Conservation (phyloP, 2,797 vertebrate genomes). For the Cynodonichthys magdalenae region DNA sequence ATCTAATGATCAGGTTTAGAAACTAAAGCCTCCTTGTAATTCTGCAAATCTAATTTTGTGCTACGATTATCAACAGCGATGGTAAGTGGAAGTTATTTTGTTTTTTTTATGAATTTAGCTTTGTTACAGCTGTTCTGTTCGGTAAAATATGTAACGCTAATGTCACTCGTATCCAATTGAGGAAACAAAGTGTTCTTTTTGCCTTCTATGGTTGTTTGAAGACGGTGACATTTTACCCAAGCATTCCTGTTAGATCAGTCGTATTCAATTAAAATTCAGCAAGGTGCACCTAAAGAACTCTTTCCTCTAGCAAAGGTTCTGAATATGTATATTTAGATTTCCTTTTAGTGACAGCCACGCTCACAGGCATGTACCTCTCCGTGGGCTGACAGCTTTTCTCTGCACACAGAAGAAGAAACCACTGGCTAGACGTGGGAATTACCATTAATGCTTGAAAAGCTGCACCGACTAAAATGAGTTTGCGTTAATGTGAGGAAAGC, state of each 20-base stretch:
- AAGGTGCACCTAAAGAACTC: no score
- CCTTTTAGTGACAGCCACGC: no score
- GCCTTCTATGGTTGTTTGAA: conserved; percentile 15
- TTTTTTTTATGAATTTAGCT: conserved; percentile 23
- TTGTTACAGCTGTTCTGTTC: conserved; percentile 59
- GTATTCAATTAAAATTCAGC: conserved; percentile 9
- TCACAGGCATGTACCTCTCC: conserved; percentile 24
- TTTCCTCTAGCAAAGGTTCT: no score
- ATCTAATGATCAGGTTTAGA: conserved; percentile 21
- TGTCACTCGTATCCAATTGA: conserved; percentile 22
- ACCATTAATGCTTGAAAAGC: no score
- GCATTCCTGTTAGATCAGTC: conserved; percentile 8
- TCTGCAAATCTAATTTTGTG: conserved; percentile 66
- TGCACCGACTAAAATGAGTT: no score
- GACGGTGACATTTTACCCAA: neutral
- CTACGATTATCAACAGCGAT: conserved; percentile 56
- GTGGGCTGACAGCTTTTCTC: neutral
- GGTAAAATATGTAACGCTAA: conserved; percentile 16
- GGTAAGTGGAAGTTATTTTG: conserved; percentile 61
- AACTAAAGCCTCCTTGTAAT: conserved; percentile 55
- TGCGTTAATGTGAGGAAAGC: no score
- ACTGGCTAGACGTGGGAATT: no score
- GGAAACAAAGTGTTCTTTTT: conserved; percentile 10
- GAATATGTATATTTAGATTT: no score
- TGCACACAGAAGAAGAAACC: no score